Conservation (phyloP, 2,888 invertebrate species). For the Aquatica leii region DNA sequence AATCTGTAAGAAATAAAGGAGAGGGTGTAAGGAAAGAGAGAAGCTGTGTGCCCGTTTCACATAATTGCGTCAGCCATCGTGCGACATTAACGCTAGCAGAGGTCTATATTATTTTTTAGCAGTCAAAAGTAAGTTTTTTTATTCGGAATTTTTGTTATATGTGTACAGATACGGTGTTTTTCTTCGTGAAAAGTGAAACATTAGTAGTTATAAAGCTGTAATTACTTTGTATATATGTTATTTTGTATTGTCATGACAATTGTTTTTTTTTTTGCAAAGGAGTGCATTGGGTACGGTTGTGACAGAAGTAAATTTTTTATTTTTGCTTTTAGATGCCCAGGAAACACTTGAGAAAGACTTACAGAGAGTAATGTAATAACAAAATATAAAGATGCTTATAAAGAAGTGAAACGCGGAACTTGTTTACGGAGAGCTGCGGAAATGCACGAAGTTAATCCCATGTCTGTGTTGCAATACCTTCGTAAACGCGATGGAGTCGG, state of each 20-base stretch:
- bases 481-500: conserved; percentile 20
- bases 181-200: not conserved
- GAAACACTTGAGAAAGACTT: not conserved
- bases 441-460: conserved; percentile 16
- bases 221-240: not conserved
- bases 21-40: no score
- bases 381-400: not conserved
- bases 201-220: not conserved
- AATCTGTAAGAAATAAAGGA: no score
- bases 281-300: no score
- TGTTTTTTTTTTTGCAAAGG: not conserved
- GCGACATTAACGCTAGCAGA: no score
- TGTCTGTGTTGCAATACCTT: conserved; percentile 26
- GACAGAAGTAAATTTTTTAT: not conserved
- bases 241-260: not conserved
- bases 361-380: not conserved
- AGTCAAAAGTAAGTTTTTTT: conserved; percentile 7
- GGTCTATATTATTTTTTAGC: not conserved
- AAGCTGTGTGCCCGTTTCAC: no score
- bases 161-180: not conserved
- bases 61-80: not conserved
- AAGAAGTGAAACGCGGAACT: not conserved
- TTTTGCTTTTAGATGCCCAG: not conserved
- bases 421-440: conserved; percentile 22
- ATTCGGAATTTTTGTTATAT: not conserved